Base-by-base conservation (phyloP, 2,888 invertebrate species). In the Drosophila austrosaltans region DNA sequence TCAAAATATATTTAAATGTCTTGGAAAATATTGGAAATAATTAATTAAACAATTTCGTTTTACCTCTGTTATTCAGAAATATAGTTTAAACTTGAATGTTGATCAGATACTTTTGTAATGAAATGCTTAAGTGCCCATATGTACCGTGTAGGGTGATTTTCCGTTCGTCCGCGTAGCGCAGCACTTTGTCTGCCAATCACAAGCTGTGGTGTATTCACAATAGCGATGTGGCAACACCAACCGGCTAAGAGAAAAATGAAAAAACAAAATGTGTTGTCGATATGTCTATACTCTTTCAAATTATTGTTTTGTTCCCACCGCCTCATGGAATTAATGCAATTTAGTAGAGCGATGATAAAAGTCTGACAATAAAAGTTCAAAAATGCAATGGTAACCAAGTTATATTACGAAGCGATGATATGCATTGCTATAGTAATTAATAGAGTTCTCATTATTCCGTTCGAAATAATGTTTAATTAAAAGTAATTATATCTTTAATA, bases 81-180 rank as follows among this genome's bases (percentile, higher is more conserved):
- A 12, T 48, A 22, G 4, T 8, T 53, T 8, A 1, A 25, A 48
- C 36, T 2, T 3, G 20, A 3, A 10, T 25, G 2, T 61, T 25
- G 6, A 1, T 16, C 0, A 4, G 0, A 1, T 5, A 16, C 2
- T 28, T 62, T n/a, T 5, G 12, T 7, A 20, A 36, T 20, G 6
- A 28, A 2, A 5, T 3, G 20, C 32, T 22, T 63, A 72, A 66
- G 72, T 77, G 72, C 67, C 65, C 59, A 6, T 25, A 63, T 10
- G 10, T 12, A 22, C 8, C 22, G 73, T 66, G 79, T 83, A 85
- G 83, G 25, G 83, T 60, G 30, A 39, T 61, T 68, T 81, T 81
- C 60, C 72, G 85, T 88, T 85, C 85, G 85, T 78, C 70, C 85
- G 75, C 58, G 70, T 72, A 76, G 76, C 81, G 72, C 71, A 74